Base-by-base conservation (phyloP, 2,113 vertebrate genomes). In the Beaufortia kweichowensis region DNA sequence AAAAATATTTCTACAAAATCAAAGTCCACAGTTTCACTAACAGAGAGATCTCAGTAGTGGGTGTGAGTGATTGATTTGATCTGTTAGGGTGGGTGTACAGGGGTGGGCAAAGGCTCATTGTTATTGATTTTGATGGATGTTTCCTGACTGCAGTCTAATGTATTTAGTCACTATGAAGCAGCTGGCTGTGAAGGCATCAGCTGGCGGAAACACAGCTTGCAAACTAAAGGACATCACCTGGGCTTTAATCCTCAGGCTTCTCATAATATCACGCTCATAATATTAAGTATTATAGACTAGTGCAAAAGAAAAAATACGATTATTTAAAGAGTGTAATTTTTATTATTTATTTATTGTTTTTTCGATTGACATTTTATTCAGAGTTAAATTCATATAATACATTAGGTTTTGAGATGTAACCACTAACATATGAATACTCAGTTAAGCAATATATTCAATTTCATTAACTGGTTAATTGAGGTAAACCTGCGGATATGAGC, bases 21-120 rank as follows among this genome's bases (percentile, higher is more conserved):
- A 73, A 68, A 70, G 59, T 46, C 68, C 48, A 68, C 56, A 78
- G 26, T 76, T 43, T 69, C 62, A 63, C 43, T 57, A 55, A 74
- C 41, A 65, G 73, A 70, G 46, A 67, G 43, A 75, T 39, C 23
- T 81, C 65, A 23, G 43, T 64, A 63, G 35, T 39, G 78, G n/a
- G 55, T 26, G 56, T 69, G 76, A 79, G 59, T 70, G 77, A 81
- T 79, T 73, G 64, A 84, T 75, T 77, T 63, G 70, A 76, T 79
- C 64, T 41, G 39, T 62, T 71, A 59, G 23, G 41, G 61, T 63
- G 23, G 59, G 33, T 15, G 31, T 21, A 41, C 48, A 55, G 33
- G 17, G 41, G 74, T 69, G 41, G 67, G 72, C 15, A 33, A 50
- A 68, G 63, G 59, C 33, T 23, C 59, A 56, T 31, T 72, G 56